Percentiles rank a stretch among this genome's conserved stretches.
These are phyloP conservation scores for Coreoperca whiteheadi DNA, from an alignment of 2,113 vertebrate species.

Conservation along the genomic window DNA sequence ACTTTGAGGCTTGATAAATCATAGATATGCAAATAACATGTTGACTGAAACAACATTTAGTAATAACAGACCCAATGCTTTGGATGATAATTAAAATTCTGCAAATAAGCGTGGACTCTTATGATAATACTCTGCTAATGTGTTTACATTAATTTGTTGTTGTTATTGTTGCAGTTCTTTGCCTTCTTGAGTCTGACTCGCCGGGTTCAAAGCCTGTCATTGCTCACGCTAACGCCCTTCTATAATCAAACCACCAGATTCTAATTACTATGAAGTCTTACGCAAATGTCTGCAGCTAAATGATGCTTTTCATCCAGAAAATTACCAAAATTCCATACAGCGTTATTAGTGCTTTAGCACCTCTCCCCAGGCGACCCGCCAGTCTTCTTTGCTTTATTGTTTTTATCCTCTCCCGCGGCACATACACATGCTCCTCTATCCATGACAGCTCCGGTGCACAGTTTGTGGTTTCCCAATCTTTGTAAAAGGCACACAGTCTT, in stretches of 20 bases:
- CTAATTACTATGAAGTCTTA: constrained; percentile 69
- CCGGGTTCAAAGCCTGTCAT: constrained; percentile 56
- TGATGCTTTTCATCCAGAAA: constrained; percentile 78
- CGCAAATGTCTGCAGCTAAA: constrained; percentile 70
- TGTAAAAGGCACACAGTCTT: constrained; percentile 38
- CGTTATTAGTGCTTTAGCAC: constrained; percentile 58
- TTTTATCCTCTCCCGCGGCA: constrained; percentile 37
- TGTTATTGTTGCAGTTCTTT: constrained; percentile 51
- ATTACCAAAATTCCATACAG: constrained; percentile 71
- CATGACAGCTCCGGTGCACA: constrained; percentile 44
- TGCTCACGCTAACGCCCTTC: constrained; percentile 51
- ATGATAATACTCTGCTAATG: constrained; percentile 49
- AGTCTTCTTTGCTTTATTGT: constrained; percentile 51
- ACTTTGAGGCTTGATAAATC: constrained; percentile 9
- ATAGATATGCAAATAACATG: constrained; percentile 12
- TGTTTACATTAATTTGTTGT: constrained; percentile 55
- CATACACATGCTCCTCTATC: constrained; percentile 30
- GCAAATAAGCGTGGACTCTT: constrained; percentile 29
- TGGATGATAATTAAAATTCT: constrained; percentile 59
- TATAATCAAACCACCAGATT: constrained; percentile 66
- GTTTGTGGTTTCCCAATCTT: constrained; percentile 57
- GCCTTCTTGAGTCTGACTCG: constrained; percentile 30
- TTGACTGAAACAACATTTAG: constrained; percentile 13
- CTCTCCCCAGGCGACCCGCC: constrained; percentile 36
- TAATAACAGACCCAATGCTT: constrained; percentile 32